Evolutionary conservation across 2,888 invertebrate species (phyloP).

Genomic region (Tethea ocularis): DNA sequence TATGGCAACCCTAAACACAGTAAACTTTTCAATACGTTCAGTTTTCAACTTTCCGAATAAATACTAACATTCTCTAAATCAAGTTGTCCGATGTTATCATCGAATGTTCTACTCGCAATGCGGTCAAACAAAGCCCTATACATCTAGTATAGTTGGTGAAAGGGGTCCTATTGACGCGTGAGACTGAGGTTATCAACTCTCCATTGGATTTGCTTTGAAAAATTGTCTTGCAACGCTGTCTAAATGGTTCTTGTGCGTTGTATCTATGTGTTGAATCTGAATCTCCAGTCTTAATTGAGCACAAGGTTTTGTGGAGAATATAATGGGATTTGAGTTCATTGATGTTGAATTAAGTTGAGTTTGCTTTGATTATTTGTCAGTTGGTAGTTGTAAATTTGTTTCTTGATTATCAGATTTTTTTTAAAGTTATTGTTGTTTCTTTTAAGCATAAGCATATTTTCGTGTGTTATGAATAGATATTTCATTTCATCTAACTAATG

Average conservation of each 20-base stretch:
- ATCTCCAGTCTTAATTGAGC: neutral
- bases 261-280: neutral
- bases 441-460: too few relatives aligned
- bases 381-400: too few relatives aligned
- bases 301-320: neutral
- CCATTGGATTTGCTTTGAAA: neutral
- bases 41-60: neutral
- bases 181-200: slow-evolving; percentile 2
- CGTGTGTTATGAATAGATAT: too few relatives aligned
- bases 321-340: too few relatives aligned
- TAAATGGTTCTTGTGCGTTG: neutral
- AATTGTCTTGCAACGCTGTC: neutral
- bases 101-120: slow-evolving; percentile 3
- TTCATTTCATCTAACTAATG: too few relatives aligned
- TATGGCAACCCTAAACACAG: neutral
- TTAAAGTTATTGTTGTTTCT: too few relatives aligned
- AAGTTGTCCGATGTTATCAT: slow-evolving; percentile 1
- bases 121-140: slow-evolving; percentile 12
- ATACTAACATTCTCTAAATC: neutral
- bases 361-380: too few relatives aligned
- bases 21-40: neutral
- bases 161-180: slow-evolving; percentile 1
- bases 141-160: slow-evolving; percentile 7
- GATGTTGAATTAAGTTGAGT: too few relatives aligned
- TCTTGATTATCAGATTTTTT: too few relatives aligned